phyloP scores from a whole-genome alignment of 2,888 invertebrate genomes.

The Chorisops tibialis region DNA sequence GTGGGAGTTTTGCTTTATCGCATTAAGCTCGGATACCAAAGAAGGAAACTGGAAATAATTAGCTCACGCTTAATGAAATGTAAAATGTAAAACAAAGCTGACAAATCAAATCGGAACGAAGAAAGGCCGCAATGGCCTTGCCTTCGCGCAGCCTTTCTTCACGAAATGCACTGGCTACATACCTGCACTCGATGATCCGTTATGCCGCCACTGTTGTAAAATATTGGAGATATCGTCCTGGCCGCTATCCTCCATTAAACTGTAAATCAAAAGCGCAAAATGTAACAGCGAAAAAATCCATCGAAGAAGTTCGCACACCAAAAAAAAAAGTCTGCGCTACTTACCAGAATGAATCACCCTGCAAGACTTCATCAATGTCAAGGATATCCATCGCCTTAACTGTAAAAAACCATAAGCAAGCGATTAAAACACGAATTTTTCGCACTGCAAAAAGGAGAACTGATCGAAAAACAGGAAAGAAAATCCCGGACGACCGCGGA shows the following conservation, averaged over 20 bases:
- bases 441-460: too few species aligned
- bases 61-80: too few species aligned
- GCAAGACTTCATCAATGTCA: conserved; percentile 50
- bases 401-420: too few species aligned
- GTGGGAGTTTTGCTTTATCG: conserved; percentile 15
- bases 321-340: conserved; percentile 30
- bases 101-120: too few species aligned
- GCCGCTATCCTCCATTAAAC: conserved; percentile 47
- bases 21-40: not conserved
- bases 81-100: too few species aligned
- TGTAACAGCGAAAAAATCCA: not conserved
- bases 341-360: conserved; percentile 53
- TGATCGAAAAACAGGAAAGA: not conserved
- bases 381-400: conserved; percentile 47
- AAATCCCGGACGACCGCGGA: not conserved
- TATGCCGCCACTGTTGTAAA: conserved; percentile 47
- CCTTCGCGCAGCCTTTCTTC: too few species aligned
- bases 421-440: too few species aligned
- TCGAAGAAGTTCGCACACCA: not conserved
- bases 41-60: conserved; percentile 11
- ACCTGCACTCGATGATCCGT: conserved; percentile 1
- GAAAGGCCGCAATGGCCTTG: too few species aligned
- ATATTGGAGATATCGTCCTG: conserved; percentile 52
- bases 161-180: too few species aligned
- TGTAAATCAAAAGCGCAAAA: conserved; percentile 36